Evolutionary conservation across 2,113 vertebrate genomes (phyloP).

Genomic region (Thermophis baileyi): DNA sequence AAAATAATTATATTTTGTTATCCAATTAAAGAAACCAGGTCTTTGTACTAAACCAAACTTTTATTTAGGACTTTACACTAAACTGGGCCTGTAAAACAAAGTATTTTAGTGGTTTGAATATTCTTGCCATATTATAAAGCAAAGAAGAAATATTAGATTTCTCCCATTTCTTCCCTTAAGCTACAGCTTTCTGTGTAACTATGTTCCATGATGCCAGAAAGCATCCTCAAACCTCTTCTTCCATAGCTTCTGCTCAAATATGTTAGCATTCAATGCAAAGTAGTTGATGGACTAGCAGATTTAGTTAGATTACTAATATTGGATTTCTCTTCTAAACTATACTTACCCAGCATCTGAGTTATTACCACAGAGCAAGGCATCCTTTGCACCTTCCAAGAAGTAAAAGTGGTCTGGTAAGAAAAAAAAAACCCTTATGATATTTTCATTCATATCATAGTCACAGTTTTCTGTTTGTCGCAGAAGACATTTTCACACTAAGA

Average conservation of each 20-base stretch:
- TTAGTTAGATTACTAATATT: not conserved
- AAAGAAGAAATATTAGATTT: not conserved
- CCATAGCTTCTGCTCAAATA: not conserved
- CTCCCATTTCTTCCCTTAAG: not conserved
- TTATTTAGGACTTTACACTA: not conserved
- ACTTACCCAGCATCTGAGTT: conserved; percentile 83
- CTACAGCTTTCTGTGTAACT: not conserved
- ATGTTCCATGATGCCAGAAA: not conserved
- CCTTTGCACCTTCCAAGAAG: conserved; percentile 63
- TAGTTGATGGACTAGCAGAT: not conserved
- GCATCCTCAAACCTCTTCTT: not conserved
- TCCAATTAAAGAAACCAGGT: not conserved
- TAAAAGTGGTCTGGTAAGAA: conserved; percentile 69
- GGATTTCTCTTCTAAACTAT: not conserved
- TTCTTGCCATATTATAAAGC: not conserved
- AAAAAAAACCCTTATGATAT: conserved; percentile 14
- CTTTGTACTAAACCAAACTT: not conserved
- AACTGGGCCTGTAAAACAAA: not conserved
- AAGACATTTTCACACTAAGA: not conserved
- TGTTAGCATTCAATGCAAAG: not conserved
- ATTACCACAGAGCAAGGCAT: conserved; percentile 87
- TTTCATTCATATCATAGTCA: not conserved
- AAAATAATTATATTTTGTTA: not conserved
- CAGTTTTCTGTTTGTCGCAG: not conserved
- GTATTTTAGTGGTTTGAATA: not conserved